Evolutionary conservation across 2,888 invertebrate species (phyloP), one percentile per base, ranked within the genome.

Genomic region (Thera britannica): DNA sequence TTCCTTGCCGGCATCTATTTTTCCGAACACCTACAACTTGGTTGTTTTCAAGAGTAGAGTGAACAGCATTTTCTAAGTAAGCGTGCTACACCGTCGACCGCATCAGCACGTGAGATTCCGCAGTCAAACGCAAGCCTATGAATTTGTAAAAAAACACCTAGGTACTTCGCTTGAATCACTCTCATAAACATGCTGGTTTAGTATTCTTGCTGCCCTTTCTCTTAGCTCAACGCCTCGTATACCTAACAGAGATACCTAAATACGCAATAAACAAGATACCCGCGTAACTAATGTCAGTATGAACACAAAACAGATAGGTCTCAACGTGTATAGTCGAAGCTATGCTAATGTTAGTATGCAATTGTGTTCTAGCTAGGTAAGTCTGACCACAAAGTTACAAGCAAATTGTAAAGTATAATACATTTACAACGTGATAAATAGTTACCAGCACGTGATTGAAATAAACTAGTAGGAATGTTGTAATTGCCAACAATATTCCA

Each of bases 391-490:
- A 38, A 12, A 2, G 7, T 7, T 12, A 51, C 56, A 51, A 34
- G 48, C 38, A 56, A 38, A 49, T 57, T 62, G 48, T 46, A 46
- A 9, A 8, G 9, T 9, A 8, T 38, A 38, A 38, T 8, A 9
- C 9, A 46, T 46, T 46, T 9, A 46, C 44, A 38, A 56, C 67
- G 49, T 60, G 51, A 38, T 56, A 56, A 56, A 54, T 63, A 52
- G 60, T 57, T 61, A 34, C 41, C 38, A 41, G 55, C 67, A 59
- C 67, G 62, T 67, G 67, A 63, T 49, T 52, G 49, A 38, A 59
- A 65, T 12, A 62, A 52, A 8, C 12, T 44, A 61, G 62, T 57
- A 58, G 59, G 46, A 66, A 48, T 41, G n/a, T 58, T 51, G 12
- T 23, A 5, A 51, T 49, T 12, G n/a, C 4, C 2, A 49, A 49